Evolutionary conservation across 1,140 invertebrate genomes (phyloP), one percentile per base, ranked within the genome.

Genomic region (Rhyacophila brunnea): DNA sequence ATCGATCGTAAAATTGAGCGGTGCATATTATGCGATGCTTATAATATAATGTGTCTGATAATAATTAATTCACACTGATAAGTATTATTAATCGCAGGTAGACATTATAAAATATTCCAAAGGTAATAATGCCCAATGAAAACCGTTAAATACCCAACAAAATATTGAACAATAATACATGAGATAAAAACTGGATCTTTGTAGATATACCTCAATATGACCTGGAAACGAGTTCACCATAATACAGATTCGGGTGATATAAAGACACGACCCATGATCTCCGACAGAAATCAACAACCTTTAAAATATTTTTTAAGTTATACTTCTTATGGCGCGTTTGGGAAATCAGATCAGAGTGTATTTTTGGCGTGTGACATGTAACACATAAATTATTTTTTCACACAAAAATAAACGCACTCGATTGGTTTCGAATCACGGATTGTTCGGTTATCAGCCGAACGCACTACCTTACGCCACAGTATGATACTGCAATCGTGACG

Each of bases 81-180:
- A 28, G 23, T 28, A 28, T 28, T 28, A 28, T 28, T 28, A 28
- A 28, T 28, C 23, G 23, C 17, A 52, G 50, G 38, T 51, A 17
- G 51, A 53, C 4, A 53, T 54, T 35, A 54, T 54, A 28, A 28
- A 28, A 28, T 54, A 34, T 34, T 45, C 28, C 17, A 43, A 52
- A 14, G 20, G 38, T 13, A 40, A 13, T 14, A 36, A 13, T 19
- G 52, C 40, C 23, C 6, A 18, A n/a, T 32, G 44, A 57, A 58
- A 63, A 63, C 61, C 61, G 61, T 63, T 63, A 63, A 63, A 63
- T 59, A 63, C 55, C 51, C 61, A 63, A 55, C 61, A 42, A 45
- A 55, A 55, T 55, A 63, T 45, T 58, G 50, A 59, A 63, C 56
- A 63, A 63, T 63, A 54, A 63, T 50, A 46, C 35, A 14, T 20